Evolutionary conservation across 2,888 invertebrate genomes (phyloP).

Genomic region (Exephanes ischioxanthus): DNA sequence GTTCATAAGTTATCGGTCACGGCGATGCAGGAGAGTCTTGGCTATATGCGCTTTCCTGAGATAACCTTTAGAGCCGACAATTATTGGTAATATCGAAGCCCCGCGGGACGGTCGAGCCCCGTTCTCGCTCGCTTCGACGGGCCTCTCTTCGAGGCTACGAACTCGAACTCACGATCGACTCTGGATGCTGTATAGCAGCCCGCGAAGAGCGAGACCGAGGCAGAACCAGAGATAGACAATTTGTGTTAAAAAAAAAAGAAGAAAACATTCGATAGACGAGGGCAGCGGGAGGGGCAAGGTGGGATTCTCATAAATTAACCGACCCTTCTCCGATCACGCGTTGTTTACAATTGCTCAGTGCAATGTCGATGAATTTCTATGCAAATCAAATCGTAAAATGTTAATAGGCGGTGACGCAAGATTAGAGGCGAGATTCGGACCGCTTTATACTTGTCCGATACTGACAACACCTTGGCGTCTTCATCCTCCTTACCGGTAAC

Average conservation of each 20-base stretch:
- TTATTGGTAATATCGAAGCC: constrained; percentile 83
- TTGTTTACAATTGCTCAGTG: constrained; percentile 79
- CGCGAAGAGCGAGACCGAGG: constrained; percentile 20
- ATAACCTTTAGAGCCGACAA: constrained; percentile 84
- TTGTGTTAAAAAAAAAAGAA: neutral
- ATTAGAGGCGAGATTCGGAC: constrained; percentile 28
- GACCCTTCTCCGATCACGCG: constrained; percentile 63
- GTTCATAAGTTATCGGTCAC: constrained; percentile 79
- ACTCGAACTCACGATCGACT: constrained; percentile 76
- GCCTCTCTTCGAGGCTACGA: constrained; percentile 49
- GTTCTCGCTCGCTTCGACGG: constrained; percentile 57
- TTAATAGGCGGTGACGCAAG: constrained; percentile 67
- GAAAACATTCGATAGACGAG: constrained; percentile 43
- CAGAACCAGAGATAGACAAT: constrained; percentile 21
- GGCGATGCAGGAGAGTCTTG: constrained; percentile 62
- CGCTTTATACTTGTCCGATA: constrained; percentile 37
- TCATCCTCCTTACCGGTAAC: neutral
- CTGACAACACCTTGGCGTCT: neutral
- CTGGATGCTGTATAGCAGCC: constrained; percentile 35
- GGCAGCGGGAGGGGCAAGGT: constrained; percentile 18
- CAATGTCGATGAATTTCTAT: constrained; percentile 81
- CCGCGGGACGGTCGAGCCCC: constrained; percentile 71
- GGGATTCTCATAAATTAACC: constrained; percentile 68
- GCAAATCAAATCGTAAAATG: constrained; percentile 77
- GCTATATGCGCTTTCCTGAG: constrained; percentile 75